A percentile compares a stretch with the other conserved stretches of the same genome.
phyloP scores from a whole-genome alignment of 2,888 invertebrate species.

The Hypercompe scribonia region DNA sequence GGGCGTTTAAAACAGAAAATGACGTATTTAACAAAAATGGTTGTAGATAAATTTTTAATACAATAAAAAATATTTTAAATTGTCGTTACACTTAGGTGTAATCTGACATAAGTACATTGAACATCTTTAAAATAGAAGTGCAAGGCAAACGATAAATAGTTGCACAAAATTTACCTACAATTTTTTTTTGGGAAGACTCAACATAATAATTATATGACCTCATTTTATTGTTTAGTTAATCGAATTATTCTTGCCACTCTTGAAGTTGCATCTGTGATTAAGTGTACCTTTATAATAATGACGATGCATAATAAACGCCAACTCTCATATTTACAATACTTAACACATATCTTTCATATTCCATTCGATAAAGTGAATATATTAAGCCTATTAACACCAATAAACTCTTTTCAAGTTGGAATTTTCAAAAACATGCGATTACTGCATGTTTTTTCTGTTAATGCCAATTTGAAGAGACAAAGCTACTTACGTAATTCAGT shows the following conservation, averaged over 20 bases:
- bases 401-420: slow-evolving; percentile 62
- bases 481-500: slow-evolving; percentile 23
- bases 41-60: slow-evolving; percentile 63
- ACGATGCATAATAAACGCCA: slow-evolving; percentile 60
- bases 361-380: slow-evolving; percentile 33
- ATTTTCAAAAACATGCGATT: slow-evolving; percentile 56
- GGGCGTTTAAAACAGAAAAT: slow-evolving; percentile 26
- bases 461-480: slow-evolving; percentile 60
- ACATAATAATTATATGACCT: slow-evolving; percentile 35
- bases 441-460: slow-evolving; percentile 53
- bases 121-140: slow-evolving; percentile 20
- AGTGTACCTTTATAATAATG: slow-evolving; percentile 60
- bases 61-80: background rate
- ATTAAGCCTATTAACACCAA: background rate
- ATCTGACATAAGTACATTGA: background rate
- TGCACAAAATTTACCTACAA: slow-evolving; percentile 63
- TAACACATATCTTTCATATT: slow-evolving; percentile 36
- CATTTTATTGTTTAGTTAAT: slow-evolving; percentile 32
- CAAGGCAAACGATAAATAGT: slow-evolving; percentile 26
- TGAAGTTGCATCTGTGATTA: slow-evolving; percentile 78
- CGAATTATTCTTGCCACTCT: slow-evolving; percentile 69
- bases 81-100: slow-evolving; percentile 1
- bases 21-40: slow-evolving; percentile 49
- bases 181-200: slow-evolving; percentile 38
- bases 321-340: slow-evolving; percentile 41